Evolutionary conservation across 2,797 vertebrate genomes (phyloP).

Genomic region (Monodelphis domestica): DNA sequence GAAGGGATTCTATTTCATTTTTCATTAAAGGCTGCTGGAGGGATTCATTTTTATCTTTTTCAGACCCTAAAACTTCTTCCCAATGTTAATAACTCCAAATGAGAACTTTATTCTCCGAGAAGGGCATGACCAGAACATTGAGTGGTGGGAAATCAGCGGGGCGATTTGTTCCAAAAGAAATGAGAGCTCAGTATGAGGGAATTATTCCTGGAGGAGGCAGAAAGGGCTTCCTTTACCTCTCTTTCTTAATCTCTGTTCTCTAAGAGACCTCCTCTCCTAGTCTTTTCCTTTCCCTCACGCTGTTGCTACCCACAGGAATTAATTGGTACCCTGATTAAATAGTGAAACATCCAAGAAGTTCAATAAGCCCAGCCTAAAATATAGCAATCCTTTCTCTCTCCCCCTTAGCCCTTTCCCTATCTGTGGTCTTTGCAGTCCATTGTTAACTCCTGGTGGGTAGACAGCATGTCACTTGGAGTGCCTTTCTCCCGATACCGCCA

Average conservation of each 20-base stretch:
- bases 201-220: slow-evolving; percentile 30
- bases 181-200: slow-evolving; percentile 49
- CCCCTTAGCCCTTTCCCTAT: background rate
- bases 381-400: background rate
- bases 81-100: slow-evolving; percentile 71
- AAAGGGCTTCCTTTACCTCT: slow-evolving; percentile 21
- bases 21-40: slow-evolving; percentile 63
- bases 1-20: slow-evolving; percentile 54
- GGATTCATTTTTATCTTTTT: slow-evolving; percentile 62
- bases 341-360: background rate
- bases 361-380: slow-evolving; percentile 2
- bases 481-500: background rate
- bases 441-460: background rate
- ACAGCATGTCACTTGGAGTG: background rate
- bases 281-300: slow-evolving; percentile 35
- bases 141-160: slow-evolving; percentile 67
- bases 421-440: background rate
- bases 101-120: slow-evolving; percentile 73
- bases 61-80: slow-evolving; percentile 61
- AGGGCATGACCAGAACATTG: slow-evolving; percentile 72
- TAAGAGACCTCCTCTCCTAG: background rate
- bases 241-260: background rate
- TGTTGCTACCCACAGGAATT: slow-evolving; percentile 12
- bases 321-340: slow-evolving; percentile 7
- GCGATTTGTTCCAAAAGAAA: slow-evolving; percentile 70